Evolutionary conservation across 2,888 invertebrate genomes (phyloP).

Genomic region (Encarsia formosa): DNA sequence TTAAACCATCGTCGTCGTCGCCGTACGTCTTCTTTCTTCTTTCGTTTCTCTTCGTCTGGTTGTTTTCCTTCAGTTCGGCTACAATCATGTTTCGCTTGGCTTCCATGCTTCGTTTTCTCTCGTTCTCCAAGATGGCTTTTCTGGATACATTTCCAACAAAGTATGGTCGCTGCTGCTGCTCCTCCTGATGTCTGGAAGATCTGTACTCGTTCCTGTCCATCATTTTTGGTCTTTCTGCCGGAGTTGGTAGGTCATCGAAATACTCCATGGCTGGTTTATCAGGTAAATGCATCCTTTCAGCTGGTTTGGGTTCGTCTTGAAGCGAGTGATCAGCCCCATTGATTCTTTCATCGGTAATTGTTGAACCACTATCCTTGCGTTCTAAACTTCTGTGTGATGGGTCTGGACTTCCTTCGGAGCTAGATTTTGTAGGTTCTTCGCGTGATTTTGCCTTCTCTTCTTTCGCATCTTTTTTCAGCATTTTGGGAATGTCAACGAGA

Average conservation of each 20-base stretch:
- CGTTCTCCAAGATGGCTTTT: constrained; percentile 49
- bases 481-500: constrained; percentile 68
- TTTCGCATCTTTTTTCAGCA: constrained; percentile 55
- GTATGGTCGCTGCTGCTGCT: constrained; percentile 39
- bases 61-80: constrained; percentile 47
- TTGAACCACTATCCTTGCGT: constrained; percentile 42
- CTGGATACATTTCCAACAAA: constrained; percentile 48
- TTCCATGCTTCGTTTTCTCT: constrained; percentile 46
- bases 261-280: constrained; percentile 29
- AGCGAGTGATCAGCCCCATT: constrained; percentile 19
- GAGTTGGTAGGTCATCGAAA: constrained; percentile 45
- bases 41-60: constrained; percentile 42
- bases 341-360: constrained; percentile 41
- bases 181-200: constrained; percentile 9
- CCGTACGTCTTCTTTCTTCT: constrained; percentile 41
- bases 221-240: constrained; percentile 44
- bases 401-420: constrained; percentile 28
- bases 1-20: constrained; percentile 42
- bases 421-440: constrained; percentile 33
- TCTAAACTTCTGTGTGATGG: constrained; percentile 33
- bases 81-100: constrained; percentile 48
- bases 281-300: constrained; percentile 44
- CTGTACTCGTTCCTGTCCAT: constrained; percentile 13
- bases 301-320: constrained; percentile 44
- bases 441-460: constrained; percentile 47